Evolutionary conservation across 2,888 invertebrate genomes (phyloP), one percentile per base, ranked within the genome.

Genomic region (Ypsolopha sequella): DNA sequence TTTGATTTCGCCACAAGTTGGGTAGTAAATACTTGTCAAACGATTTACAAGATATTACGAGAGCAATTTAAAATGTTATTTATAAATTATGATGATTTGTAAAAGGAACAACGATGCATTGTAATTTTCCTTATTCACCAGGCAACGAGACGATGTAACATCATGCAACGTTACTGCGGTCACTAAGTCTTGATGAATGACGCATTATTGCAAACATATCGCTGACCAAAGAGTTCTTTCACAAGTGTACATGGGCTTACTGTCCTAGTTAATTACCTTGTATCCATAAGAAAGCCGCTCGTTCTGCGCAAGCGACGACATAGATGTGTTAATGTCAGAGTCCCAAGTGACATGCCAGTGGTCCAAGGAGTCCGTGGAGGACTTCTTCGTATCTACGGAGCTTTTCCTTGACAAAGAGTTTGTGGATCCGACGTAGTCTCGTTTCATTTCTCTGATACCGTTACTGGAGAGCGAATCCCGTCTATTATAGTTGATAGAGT

Each of bases 331-430:
- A 56, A 91, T 85, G 51, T 89, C 89, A 1, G 89, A 85, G 61
- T 93, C 93, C 92, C 92, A 93, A 48, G 90, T 90, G 61, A 89
- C 89, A 56, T 92, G 88, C 79, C 91, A 89, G 48, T 88, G 87
- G 64, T 93, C 93, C 72, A 93, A 70, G 1, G 93, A 93, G 71
- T 93, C 93, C 39, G 91, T 90, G 0, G 93, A 93, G 52, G 85
- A 86, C 56, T 85, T 86, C 60, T 80, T 82, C 52, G 84, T 82
- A 54, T 84, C 85, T 35, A 82, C 80, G 0, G 84, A 85, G 62
- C 79, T 85, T 62, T 91, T 88, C 60, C 89, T 84, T 34, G 80
- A 76, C 11, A 87, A 58, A 0, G 81, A 80, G 58, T 72, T 77
- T 46, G 71, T 76, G 1, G 84, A 85, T 6, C 85, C 80, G 39